Conservation (phyloP, 2,113 vertebrate species). For the Chauna torquata region DNA sequence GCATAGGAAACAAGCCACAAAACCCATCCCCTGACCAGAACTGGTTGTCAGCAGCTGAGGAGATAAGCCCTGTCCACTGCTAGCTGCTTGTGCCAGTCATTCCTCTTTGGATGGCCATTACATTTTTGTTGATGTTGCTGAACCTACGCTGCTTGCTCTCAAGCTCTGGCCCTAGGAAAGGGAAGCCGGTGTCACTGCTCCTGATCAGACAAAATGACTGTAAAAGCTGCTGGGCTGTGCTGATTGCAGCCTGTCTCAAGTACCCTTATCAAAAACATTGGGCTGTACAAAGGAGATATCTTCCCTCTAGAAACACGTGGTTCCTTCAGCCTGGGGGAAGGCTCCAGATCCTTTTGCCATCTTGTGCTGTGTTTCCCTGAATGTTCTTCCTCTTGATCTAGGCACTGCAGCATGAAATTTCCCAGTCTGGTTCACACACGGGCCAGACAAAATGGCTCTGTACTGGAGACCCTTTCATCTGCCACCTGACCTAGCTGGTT, state of each 20-base stretch:
- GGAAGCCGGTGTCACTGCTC: not conserved
- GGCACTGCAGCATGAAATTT: not conserved
- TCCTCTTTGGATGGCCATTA: not conserved
- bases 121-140: rapidly evolving
- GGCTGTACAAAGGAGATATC: not conserved
- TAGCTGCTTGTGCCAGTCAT: not conserved
- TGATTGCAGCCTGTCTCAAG: not conserved
- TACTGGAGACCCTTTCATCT: not conserved
- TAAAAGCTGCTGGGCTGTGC: not conserved
- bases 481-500: not conserved
- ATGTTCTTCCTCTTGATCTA: not conserved
- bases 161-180: not conserved
- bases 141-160: not conserved
- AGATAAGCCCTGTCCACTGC: not conserved
- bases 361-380: not conserved
- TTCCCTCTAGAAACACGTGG: not conserved
- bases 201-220: rapidly evolving
- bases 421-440: not conserved
- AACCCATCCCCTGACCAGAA: not conserved
- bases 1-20: not conserved
- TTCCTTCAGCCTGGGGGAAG: not conserved
- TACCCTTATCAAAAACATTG: not conserved
- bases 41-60: not conserved
- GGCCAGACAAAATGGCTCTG: not conserved
- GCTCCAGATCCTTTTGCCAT: not conserved